These are phyloP conservation scores for Peromyscus attwateri DNA, from an alignment of 2,797 vertebrate genomes.

Conservation along the genomic window DNA sequence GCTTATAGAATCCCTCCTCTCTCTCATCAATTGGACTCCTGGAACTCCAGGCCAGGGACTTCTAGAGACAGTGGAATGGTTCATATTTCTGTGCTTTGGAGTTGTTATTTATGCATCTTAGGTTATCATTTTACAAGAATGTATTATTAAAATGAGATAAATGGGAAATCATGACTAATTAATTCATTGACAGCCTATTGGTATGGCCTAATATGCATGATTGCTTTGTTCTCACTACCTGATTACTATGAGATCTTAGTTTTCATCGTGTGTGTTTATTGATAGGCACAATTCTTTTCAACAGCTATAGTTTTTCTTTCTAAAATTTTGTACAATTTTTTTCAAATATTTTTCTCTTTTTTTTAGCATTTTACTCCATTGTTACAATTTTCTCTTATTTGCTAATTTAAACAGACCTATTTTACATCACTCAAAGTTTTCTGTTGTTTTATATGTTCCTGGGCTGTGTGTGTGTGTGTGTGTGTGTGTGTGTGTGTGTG, in stretches of 20 bases:
- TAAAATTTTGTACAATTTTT: not conserved
- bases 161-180: not conserved
- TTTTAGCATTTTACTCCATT: not conserved
- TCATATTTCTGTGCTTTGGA: slow-evolving; percentile 1
- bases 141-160: slow-evolving; percentile 4
- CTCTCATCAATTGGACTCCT: too few species aligned
- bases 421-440: not conserved
- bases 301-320: not conserved
- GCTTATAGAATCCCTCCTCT: too few species aligned
- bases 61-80: slow-evolving; percentile 3
- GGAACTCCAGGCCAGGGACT: not conserved
- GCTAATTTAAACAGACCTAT: not conserved
- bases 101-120: not conserved
- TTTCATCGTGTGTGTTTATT: slow-evolving; percentile 24
- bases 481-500: not conserved
- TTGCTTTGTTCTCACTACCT: not conserved
- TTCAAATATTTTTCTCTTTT: not conserved
- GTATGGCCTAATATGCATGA: not conserved
- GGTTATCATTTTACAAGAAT: not conserved
- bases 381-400: slow-evolving; percentile 21
- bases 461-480: not conserved
- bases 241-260: not conserved
- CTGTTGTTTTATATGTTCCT: slow-evolving; percentile 8
- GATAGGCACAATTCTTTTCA: slow-evolving; percentile 32
- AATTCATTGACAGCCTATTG: not conserved